Conservation (phyloP, 2,888 invertebrate genomes). For the Adelphocoris suturalis region DNA sequence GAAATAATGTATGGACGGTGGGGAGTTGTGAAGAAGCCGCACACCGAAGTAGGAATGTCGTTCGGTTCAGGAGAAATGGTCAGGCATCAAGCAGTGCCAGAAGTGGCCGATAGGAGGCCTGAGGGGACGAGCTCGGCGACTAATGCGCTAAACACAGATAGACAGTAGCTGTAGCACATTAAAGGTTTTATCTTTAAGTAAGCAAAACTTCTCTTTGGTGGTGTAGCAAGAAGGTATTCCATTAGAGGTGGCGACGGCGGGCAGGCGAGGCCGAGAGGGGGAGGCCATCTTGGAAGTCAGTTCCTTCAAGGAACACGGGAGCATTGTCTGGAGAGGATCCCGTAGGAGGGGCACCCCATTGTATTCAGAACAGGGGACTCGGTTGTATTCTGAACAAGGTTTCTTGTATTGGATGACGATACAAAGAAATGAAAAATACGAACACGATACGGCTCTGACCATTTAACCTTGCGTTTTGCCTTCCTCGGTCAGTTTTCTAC, state of each 20-base stretch:
- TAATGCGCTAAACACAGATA: conserved; percentile 67
- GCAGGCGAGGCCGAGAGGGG: background rate
- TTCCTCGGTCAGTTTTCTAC: too few species aligned
- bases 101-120: conserved; percentile 38
- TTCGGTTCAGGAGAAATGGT: conserved; percentile 49
- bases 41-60: conserved; percentile 40
- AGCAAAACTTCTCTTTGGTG: conserved; percentile 59
- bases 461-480: background rate
- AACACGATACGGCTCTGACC: background rate
- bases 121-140: background rate
- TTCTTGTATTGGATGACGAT: conserved; percentile 45
- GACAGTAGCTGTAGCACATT: conserved; percentile 65
- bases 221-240: conserved; percentile 53
- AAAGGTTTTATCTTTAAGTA: conserved; percentile 60
- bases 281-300: conserved; percentile 54
- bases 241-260: conserved; percentile 41
- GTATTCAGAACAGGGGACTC: conserved; percentile 56
- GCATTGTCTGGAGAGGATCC: conserved; percentile 45
- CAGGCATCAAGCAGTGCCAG: conserved; percentile 46
- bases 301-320: conserved; percentile 41
- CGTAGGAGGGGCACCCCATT: conserved; percentile 32
- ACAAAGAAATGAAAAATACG: conserved; percentile 6
- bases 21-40: conserved; percentile 37
- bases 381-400: conserved; percentile 46
- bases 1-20: background rate